Percentiles rank a stretch among this genome's conserved stretches.
These are phyloP conservation scores for Leuciscus idus DNA, from an alignment of 2,113 vertebrate genomes.

Conservation along the genomic window DNA sequence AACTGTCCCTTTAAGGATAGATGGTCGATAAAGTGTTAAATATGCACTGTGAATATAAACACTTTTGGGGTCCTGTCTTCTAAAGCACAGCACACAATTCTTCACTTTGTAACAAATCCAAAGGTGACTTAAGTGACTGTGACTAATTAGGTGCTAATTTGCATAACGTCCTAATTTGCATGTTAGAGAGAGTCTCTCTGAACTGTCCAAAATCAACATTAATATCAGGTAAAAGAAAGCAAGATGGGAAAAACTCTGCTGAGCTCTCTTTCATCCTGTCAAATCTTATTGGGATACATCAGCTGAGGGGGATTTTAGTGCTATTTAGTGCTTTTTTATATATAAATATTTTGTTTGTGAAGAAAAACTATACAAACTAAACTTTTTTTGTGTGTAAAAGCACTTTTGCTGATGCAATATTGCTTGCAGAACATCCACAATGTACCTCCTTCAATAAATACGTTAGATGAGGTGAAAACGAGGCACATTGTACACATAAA, in stretches of 20 bases:
- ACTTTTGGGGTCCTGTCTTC: not conserved
- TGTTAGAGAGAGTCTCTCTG: conserved; percentile 6
- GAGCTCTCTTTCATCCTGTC: not conserved
- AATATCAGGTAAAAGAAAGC: not conserved
- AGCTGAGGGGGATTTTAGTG: not conserved
- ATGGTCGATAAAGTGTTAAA: not conserved
- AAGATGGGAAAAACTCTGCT: not conserved
- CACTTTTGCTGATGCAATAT: not conserved
- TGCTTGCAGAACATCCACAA: not conserved
- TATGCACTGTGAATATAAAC: conserved; percentile 18
- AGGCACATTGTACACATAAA: not conserved
- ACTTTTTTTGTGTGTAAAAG: not conserved
- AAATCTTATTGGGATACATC: not conserved
- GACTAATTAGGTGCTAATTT: conserved; percentile 27
- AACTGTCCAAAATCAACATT: not conserved
- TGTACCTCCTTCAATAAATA: not conserved
- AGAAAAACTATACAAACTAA: not conserved
- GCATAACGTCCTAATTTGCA: conserved; percentile 39
- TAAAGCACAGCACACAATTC: conserved; percentile 2
- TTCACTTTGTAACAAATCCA: conserved; percentile 19
- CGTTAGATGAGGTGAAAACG: too few species aligned
- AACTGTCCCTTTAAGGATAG: too few species aligned
- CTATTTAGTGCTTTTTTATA: not conserved
- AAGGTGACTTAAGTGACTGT: conserved; percentile 25
- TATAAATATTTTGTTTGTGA: not conserved